Conservation (phyloP, 2,113 vertebrate species). For the Prolemur simus region DNA sequence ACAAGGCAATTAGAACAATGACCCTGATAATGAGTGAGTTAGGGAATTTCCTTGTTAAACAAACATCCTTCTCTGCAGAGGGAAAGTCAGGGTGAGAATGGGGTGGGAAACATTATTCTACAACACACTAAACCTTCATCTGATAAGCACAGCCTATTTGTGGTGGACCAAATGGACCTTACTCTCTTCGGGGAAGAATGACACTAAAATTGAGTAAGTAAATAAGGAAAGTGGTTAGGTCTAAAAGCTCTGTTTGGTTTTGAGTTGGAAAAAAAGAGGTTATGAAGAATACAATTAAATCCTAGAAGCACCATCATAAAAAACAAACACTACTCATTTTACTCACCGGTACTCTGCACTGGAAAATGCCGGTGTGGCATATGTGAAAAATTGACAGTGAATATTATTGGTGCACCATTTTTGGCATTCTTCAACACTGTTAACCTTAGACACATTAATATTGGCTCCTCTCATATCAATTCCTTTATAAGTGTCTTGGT, state of each 20-base stretch:
- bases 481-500: constrained; percentile 72
- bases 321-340: neutral
- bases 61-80: neutral
- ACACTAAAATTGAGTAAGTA: neutral
- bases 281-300: neutral
- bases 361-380: constrained; percentile 71
- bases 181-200: neutral
- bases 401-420: constrained; percentile 83
- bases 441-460: constrained; percentile 68
- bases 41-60: neutral
- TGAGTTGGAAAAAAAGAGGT: neutral
- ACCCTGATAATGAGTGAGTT: neutral
- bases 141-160: neutral
- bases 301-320: neutral
- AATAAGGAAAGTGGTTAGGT: neutral
- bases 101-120: neutral
- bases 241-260: neutral
- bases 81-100: neutral
- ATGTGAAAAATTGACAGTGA: constrained; percentile 85
- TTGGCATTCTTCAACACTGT: constrained; percentile 81
- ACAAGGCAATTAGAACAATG: neutral
- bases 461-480: constrained; percentile 85
- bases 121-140: neutral
- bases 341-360: constrained; percentile 77
- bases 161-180: neutral